Base-by-base conservation (phyloP, 1,140 invertebrate genomes). In the Eciton burchellii region DNA sequence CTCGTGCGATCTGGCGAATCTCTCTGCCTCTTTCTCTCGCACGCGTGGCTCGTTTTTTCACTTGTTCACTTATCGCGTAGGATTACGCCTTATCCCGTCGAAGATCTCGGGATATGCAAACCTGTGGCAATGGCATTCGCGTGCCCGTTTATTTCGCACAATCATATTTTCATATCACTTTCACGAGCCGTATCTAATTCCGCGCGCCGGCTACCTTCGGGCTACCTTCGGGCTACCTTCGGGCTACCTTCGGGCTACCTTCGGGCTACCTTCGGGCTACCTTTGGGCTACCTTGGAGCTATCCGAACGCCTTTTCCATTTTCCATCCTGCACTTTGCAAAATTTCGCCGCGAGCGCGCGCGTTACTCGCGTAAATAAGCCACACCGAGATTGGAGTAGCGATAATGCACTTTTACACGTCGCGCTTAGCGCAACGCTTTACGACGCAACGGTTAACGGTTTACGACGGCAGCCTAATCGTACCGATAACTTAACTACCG, bases 161-260 rank as follows among this genome's bases (percentile, higher is more conserved):
- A 79, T 70, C 52, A 35, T n/a, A n/a, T 79, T 79, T 79, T 70
- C 49, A 35, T 77, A 77, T 79, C 74, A 43, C 11, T 79, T 79
- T 43, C 35, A 70, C 35, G 35, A 14, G 54, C 5, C 3, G 8
- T 14, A 8, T 35, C 24, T 19, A 19, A 35, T 35, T 35, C 16
- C 8, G 21, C 11, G 16, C 1, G 29, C 26, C 3, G 11, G 19
- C 4, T n/a, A n/a, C 21, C 5, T 16, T 52, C 12, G 26, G 0
- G 6, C 0, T n/a, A n/a, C n/a, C n/a, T 26, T 41, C 9, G 4
- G 9, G 12, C 14, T 45, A n/a, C 21, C 5, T 16, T 52, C 12
- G 26, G 0, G 6, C 0, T n/a, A n/a, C n/a, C n/a, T 26, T 41
- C 9, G 4, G 11, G 19, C 4, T n/a, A n/a, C 21, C 5, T 16